These are phyloP conservation scores for Sebastes aleutianus DNA, from an alignment of 2,797 vertebrate species.

Conservation along the genomic window DNA sequence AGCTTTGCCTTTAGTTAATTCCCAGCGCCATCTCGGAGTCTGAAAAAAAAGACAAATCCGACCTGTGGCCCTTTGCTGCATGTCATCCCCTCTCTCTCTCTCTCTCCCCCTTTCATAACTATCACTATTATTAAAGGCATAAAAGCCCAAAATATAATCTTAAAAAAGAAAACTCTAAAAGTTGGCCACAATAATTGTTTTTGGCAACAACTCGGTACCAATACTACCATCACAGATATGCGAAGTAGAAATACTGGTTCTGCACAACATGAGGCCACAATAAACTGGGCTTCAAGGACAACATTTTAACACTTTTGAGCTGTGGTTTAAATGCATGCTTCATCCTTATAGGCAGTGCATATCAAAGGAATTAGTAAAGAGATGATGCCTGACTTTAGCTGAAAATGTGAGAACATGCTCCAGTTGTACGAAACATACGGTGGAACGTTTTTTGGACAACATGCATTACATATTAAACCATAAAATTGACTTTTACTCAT, in stretches of 20 bases:
- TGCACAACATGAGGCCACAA: conserved; percentile 20
- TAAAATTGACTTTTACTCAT: background rate
- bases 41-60: background rate
- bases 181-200: conserved; percentile 2
- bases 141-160: too few relatives aligned
- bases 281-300: background rate
- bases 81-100: too few relatives aligned
- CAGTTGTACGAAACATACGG: conserved; percentile 43
- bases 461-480: conserved; percentile 30
- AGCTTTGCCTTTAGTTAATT: background rate
- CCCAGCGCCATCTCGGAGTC: background rate
- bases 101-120: too few relatives aligned
- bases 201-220: conserved; percentile 50
- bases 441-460: conserved; percentile 16
- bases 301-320: background rate
- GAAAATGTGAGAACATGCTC: conserved; percentile 46
- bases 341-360: conserved; percentile 4
- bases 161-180: background rate
- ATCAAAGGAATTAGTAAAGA: conserved; percentile 12
- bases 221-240: conserved; percentile 3
- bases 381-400: background rate
- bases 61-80: too few relatives aligned
- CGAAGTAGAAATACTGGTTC: conserved; percentile 11
- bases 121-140: too few relatives aligned
- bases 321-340: conserved; percentile 18